These are phyloP conservation scores for Otis tarda DNA, from an alignment of 2,113 vertebrate species.

Conservation along the genomic window DNA sequence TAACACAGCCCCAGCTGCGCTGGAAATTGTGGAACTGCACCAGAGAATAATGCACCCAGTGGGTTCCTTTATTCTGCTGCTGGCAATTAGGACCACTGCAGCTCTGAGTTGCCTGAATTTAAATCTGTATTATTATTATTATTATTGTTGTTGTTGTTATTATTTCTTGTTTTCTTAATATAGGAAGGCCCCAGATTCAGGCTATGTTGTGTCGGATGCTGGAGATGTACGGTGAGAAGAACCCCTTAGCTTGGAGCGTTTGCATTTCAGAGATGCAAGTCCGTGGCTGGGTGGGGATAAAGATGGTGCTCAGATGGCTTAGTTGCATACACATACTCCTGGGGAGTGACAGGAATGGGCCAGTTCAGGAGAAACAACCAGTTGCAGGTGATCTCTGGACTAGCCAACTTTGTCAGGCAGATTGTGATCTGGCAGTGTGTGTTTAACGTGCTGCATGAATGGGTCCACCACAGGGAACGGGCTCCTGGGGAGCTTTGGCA, in stretches of 20 bases:
- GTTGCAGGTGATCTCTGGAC: not conserved
- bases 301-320: not conserved
- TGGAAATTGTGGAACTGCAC: not conserved
- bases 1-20: not conserved
- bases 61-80: not conserved
- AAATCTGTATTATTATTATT: not conserved
- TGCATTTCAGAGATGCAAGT: not conserved
- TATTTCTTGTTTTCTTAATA: not conserved
- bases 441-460: not conserved
- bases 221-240: not conserved
- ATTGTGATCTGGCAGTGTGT: rapidly evolving
- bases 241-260: not conserved
- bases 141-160: not conserved
- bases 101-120: not conserved
- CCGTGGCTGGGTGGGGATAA: not conserved
- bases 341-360: not conserved
- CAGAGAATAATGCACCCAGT: not conserved
- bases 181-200: not conserved
- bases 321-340: not conserved
- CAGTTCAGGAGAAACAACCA: not conserved
- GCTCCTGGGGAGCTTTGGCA: not conserved
- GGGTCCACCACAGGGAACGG: not conserved
- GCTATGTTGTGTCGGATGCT: not conserved
- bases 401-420: not conserved
- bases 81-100: not conserved